A percentile compares a stretch with the other conserved stretches of the same genome.
phyloP scores from a whole-genome alignment of 2,888 invertebrate genomes.

The Acanthosepion esculentum region DNA sequence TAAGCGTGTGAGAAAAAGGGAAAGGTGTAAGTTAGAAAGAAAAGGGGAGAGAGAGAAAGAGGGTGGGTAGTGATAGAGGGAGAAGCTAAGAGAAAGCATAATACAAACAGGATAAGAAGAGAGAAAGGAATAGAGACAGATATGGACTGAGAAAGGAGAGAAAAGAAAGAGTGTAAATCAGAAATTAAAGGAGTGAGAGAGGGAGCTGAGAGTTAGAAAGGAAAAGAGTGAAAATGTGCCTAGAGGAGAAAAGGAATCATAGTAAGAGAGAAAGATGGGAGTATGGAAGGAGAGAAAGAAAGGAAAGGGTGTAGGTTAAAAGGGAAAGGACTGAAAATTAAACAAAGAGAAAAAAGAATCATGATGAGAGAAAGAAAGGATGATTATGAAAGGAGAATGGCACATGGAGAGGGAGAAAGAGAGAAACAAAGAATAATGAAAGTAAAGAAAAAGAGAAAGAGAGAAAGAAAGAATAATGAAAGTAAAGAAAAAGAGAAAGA shows the following conservation, averaged over 20 bases:
- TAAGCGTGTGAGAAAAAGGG: neutral
- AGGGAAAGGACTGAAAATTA: neutral
- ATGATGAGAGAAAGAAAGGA: neutral
- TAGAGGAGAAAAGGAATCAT: neutral
- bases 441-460: too few relatives aligned
- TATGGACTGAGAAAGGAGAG: neutral
- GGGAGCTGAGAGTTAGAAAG: neutral
- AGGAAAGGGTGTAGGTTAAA: neutral
- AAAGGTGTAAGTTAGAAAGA: neutral
- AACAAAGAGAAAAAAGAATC: neutral
- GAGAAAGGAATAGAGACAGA: neutral
- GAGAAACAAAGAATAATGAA: too few relatives aligned
- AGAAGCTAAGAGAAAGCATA: neutral
- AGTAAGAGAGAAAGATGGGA: neutral
- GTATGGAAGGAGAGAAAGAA: neutral
- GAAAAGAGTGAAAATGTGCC: neutral
- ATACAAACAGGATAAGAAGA: neutral
- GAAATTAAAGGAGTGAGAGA: neutral
- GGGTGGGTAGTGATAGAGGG: neutral
- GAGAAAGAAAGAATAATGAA: rapidly evolving
- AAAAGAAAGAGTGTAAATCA: neutral
- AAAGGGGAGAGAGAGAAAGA: neutral
- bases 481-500: neutral
- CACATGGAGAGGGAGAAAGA: too few relatives aligned
- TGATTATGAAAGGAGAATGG: neutral